Percentiles rank a stretch among this genome's conserved stretches.
These are phyloP conservation scores for Hippocampus kuda DNA, from an alignment of 2,797 vertebrate species.

Conservation along the genomic window DNA sequence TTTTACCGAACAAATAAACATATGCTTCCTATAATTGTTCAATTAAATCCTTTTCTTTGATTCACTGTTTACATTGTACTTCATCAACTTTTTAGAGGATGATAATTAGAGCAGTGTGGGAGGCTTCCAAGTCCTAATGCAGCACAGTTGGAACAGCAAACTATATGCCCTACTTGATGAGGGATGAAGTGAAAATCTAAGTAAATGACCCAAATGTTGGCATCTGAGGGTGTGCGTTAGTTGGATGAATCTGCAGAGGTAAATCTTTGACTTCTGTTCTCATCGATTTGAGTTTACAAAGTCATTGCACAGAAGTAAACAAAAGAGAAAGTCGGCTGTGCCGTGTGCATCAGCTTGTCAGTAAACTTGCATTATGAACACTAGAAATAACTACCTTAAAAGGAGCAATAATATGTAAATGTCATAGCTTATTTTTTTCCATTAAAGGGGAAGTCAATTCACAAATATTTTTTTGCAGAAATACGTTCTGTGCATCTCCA, in stretches of 20 bases:
- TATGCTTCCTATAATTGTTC: constrained; percentile 22
- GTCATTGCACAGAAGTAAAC: neutral
- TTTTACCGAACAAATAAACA: constrained; percentile 7
- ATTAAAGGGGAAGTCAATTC: no score
- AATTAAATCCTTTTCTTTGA: constrained; percentile 19
- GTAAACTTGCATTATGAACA: neutral
- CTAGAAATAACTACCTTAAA: neutral
- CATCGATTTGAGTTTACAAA: neutral
- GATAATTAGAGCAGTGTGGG: constrained; percentile 52
- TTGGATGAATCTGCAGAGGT: constrained; percentile 23
- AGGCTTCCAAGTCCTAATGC: constrained; percentile 49
- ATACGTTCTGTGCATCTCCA: no score
- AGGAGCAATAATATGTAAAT: no score
- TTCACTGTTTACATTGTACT: constrained; percentile 22
- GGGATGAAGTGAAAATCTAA: constrained; percentile 53
- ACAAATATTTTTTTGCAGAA: no score
- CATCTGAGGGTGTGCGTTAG: constrained; percentile 39
- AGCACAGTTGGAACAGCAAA: constrained; percentile 44
- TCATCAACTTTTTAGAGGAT: constrained; percentile 42
- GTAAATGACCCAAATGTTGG: constrained; percentile 53
- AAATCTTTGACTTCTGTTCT: neutral
- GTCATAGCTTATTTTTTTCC: no score
- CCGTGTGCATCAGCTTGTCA: neutral
- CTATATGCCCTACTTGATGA: constrained; percentile 41
- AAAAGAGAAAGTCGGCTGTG: neutral